Base-by-base conservation (phyloP, 2,888 invertebrate genomes). In the Stomorhina lunata region DNA sequence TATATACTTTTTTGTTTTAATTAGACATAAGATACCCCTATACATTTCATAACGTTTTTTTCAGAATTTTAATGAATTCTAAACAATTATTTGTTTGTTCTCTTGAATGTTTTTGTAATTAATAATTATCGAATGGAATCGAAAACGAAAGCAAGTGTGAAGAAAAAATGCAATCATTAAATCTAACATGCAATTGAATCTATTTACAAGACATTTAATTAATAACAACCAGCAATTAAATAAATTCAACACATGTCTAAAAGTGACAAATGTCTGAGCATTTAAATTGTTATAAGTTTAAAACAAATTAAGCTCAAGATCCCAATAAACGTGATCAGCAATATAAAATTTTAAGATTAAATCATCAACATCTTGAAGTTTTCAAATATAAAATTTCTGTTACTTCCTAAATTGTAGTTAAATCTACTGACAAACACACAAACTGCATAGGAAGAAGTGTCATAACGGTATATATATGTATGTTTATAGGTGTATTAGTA, bases 21-120 rank as follows among this genome's bases (percentile, higher is more conserved):
- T 69, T 50, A 77, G 61, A 53, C 40, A 43, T 77, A n/a, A n/a
- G 61, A 63, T 61, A 63, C 61, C 77, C 68, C 61, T 69, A 34
- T 59, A 22, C 20, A 34, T 50, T 63, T 20, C 32, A 65, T 75
- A 75, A 55, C 34, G 65, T 57, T 66, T n/a, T n/a, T n/a, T 75
- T 34, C 55, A 25, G 66, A 45, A 57, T 68, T 59, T 68, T 76
- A 57, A 66, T 20, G 68, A 48, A 71, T 63, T 59, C 34, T 71
- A 63, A 40, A 53, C 20, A 40, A 50, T 59, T 66, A 59, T 34
- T 66, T 59, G 17, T 25, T 50, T 32, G 32, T n/a, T n/a, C 45
- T n/a, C n/a, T n/a, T n/a, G n/a, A n/a, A n/a, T 57, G 12, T 27
- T 48, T 7, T 61, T n/a, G 37, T 66, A 43, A 32, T 32, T n/a